phyloP scores from a whole-genome alignment of 2,888 invertebrate genomes.

The Catotricha subobsoleta region DNA sequence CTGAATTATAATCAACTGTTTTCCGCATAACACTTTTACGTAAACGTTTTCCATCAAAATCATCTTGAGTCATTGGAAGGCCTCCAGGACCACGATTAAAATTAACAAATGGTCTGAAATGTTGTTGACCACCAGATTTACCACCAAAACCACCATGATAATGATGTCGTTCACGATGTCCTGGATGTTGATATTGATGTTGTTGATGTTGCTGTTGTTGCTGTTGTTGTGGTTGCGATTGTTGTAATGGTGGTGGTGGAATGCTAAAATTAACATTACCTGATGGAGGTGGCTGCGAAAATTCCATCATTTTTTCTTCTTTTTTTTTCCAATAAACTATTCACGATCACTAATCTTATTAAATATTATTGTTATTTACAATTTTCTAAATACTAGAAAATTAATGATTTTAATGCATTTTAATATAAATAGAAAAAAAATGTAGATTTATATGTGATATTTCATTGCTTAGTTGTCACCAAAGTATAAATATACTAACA shows the following conservation, averaged over 20 bases:
- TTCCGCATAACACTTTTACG: slow-evolving; percentile 93
- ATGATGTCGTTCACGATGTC: slow-evolving; percentile 18
- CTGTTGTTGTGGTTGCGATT: background rate
- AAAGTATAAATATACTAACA: too few relatives aligned
- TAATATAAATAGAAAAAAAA: too few relatives aligned
- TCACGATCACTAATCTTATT: too few relatives aligned
- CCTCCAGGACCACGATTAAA: slow-evolving; percentile 32
- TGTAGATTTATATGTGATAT: too few relatives aligned
- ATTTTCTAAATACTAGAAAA: too few relatives aligned
- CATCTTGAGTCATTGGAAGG: slow-evolving; percentile 55
- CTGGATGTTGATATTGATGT: slow-evolving; percentile 19
- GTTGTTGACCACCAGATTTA: slow-evolving; percentile 21
- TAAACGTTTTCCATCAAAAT: slow-evolving; percentile 90
- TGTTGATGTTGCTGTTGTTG: background rate
- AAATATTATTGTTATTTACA: too few relatives aligned
- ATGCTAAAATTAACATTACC: slow-evolving; percentile 11
- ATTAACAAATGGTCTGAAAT: slow-evolving; percentile 26
- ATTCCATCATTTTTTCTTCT: slow-evolving; percentile 14
- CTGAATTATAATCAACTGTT: slow-evolving; percentile 94
- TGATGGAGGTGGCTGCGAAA: slow-evolving; percentile 17
- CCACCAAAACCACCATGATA: slow-evolving; percentile 2
- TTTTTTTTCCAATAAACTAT: background rate
- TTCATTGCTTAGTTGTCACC: too few relatives aligned
- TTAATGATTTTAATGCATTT: too few relatives aligned
- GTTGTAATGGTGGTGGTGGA: slow-evolving; percentile 20